Conservation (phyloP, 2,888 invertebrate species). For the Geophilus truncorum region DNA sequence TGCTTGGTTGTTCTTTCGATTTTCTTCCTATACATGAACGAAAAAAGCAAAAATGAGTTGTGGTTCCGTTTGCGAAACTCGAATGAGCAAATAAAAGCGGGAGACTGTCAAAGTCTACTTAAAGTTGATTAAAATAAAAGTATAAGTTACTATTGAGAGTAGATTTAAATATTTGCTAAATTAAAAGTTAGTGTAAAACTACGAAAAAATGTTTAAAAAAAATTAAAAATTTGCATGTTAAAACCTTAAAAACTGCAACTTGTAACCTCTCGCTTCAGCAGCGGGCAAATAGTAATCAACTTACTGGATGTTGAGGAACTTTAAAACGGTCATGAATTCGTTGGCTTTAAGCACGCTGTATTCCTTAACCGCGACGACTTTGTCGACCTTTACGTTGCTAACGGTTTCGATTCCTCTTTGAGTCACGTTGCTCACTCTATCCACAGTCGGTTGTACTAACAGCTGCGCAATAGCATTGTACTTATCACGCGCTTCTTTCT, state of each 20-base stretch:
- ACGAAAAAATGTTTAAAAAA: too few species aligned
- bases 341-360: constrained; percentile 30
- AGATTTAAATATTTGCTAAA: too few species aligned
- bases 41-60: too few species aligned
- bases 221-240: too few species aligned
- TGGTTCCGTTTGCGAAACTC: too few species aligned
- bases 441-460: constrained; percentile 16
- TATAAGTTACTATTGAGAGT: too few species aligned
- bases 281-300: constrained; percentile 69
- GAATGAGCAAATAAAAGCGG: too few species aligned
- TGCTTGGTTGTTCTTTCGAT: constrained; percentile 32
- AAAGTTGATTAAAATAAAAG: too few species aligned
- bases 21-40: too few species aligned
- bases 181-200: too few species aligned
- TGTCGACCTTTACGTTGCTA: neutral
- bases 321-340: constrained; percentile 34
- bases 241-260: neutral
- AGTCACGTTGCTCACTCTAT: constrained; percentile 21
- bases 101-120: too few species aligned
- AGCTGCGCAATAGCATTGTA: constrained; percentile 28
- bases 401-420: constrained; percentile 33
- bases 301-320: too few species aligned
- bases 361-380: constrained; percentile 33
- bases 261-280: constrained; percentile 46
- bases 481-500: constrained; percentile 29